phyloP scores from a whole-genome alignment of 2,888 invertebrate genomes.

The Acronicta aceris region DNA sequence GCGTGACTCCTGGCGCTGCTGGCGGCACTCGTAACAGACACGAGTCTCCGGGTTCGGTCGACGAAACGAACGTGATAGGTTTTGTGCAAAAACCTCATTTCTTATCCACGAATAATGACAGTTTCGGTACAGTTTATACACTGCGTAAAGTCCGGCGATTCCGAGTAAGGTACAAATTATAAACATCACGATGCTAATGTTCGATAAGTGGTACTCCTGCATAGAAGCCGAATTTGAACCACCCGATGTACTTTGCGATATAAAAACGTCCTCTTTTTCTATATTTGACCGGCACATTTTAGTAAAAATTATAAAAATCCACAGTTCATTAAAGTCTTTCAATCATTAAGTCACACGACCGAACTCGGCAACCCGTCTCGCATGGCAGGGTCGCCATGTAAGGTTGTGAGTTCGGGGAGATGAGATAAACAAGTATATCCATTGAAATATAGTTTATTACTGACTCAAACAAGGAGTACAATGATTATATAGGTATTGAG shows the following conservation, averaged over 20 bases:
- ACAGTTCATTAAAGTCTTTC: not conserved
- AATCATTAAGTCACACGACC: not conserved
- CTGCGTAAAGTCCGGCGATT: not conserved
- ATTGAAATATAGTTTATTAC: too few species aligned
- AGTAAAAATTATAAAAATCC: not conserved
- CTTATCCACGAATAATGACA: too few species aligned
- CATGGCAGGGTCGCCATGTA: not conserved
- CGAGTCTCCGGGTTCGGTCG: too few species aligned
- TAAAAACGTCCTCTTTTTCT: not conserved
- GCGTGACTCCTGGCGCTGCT: too few species aligned
- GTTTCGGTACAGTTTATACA: too few species aligned
- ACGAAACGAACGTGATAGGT: too few species aligned
- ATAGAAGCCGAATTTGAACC: not conserved
- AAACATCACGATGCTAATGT: slow-evolving; percentile 1
- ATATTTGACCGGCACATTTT: not conserved
- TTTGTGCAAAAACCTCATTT: too few species aligned
- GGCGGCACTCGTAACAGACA: too few species aligned
- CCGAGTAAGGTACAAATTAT: not conserved
- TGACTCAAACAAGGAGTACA: too few species aligned
- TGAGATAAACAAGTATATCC: not conserved
- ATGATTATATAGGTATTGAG: too few species aligned
- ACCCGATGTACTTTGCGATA: not conserved
- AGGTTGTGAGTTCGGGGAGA: not conserved
- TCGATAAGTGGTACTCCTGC: slow-evolving; percentile 3
- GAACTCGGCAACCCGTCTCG: not conserved